Conservation (phyloP, 2,113 vertebrate genomes). For the Xenopus borealis region DNA sequence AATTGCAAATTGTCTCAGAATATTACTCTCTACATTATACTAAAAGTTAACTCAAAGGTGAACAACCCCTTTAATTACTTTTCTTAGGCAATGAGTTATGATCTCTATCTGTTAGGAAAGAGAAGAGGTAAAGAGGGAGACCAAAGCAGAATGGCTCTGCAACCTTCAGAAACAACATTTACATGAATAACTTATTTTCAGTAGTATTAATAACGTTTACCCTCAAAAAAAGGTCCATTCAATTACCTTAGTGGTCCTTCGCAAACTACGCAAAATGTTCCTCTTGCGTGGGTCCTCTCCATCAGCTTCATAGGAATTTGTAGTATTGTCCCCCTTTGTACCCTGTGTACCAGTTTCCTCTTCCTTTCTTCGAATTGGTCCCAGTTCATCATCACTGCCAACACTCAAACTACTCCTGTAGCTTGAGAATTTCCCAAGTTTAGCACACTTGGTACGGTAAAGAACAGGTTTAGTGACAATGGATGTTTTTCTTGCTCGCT, state of each 20-base stretch:
- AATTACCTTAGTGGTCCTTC: conserved; percentile 84
- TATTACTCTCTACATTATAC: too few species aligned
- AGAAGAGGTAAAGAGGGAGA: too few species aligned
- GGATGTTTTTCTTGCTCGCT: conserved; percentile 75
- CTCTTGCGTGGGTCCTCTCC: conserved; percentile 82
- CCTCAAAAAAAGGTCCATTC: too few species aligned
- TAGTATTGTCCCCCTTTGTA: conserved; percentile 79
- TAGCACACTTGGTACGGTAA: conserved; percentile 82
- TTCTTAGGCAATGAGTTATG: too few species aligned
- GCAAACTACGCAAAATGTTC: conserved; percentile 85
- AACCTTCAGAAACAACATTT: too few species aligned
- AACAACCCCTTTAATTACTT: too few species aligned
- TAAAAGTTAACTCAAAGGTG: too few species aligned
- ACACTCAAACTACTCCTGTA: conserved; percentile 85
- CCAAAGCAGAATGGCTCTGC: too few species aligned
- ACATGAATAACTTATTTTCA: too few species aligned
- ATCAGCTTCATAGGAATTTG: conserved; percentile 73
- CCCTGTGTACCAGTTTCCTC: conserved; percentile 74
- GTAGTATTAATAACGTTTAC: too few species aligned
- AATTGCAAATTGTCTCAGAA: too few species aligned
- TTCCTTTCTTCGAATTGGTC: conserved; percentile 75
- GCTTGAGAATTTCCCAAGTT: conserved; percentile 83
- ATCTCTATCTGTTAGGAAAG: too few species aligned
- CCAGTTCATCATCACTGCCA: conserved; percentile 90
- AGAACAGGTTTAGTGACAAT: conserved; percentile 74